phyloP scores from a whole-genome alignment of 2,888 invertebrate species.

The Pollenia angustigena region DNA sequence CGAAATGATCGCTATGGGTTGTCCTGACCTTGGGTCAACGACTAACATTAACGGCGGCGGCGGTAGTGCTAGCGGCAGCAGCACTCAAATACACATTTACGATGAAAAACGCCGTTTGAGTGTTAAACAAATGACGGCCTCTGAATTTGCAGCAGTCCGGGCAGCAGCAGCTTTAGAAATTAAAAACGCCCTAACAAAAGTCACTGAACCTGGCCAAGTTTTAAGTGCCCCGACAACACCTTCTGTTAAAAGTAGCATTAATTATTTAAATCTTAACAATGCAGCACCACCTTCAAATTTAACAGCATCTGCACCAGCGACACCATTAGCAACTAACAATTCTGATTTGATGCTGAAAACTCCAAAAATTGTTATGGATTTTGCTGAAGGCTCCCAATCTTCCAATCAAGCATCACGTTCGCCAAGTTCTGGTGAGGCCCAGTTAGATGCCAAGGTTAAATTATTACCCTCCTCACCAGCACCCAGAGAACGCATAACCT shows the following conservation, averaged over 20 bases:
- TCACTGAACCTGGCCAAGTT: conserved; percentile 59
- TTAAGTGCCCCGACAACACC: conserved; percentile 61
- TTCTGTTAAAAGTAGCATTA: conserved; percentile 41
- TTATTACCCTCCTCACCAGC: conserved; percentile 73
- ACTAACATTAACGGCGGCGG: conserved; percentile 13
- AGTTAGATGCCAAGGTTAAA: conserved; percentile 49
- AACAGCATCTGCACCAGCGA: conserved; percentile 46
- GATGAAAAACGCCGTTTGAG: conserved; percentile 81
- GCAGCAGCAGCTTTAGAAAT: conserved; percentile 79
- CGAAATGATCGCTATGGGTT: conserved; percentile 81
- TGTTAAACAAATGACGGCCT: conserved; percentile 82
- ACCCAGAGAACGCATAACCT: conserved; percentile 76
- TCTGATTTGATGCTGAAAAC: background rate
- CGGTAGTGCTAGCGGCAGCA: conserved; percentile 59
- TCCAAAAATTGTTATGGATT: conserved; percentile 44
- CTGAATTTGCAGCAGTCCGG: conserved; percentile 78
- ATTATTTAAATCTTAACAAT: conserved; percentile 34
- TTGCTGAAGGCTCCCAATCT: background rate
- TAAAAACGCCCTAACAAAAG: conserved; percentile 74
- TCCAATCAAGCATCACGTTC: conserved; percentile 39
- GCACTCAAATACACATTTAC: conserved; percentile 75
- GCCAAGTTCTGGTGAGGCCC: conserved; percentile 46
- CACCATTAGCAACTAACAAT: conserved; percentile 43
- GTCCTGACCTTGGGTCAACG: conserved; percentile 79
- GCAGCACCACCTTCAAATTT: conserved; percentile 49